Conservation (phyloP, 2,797 vertebrate genomes). For the Phrynocephalus guinanensis region DNA sequence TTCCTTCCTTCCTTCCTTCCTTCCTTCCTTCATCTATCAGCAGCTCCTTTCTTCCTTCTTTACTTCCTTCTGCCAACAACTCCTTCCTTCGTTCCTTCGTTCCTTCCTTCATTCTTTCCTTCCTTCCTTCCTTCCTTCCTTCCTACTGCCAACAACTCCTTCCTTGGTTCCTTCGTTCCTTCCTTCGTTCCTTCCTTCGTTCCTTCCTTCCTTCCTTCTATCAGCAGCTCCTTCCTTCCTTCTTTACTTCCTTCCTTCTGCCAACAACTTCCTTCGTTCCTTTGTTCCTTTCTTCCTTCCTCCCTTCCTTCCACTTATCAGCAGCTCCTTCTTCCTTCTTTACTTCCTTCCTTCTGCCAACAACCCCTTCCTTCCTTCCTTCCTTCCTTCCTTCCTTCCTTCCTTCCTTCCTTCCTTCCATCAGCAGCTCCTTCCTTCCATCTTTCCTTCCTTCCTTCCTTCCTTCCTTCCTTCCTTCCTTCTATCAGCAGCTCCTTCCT, state of each 20-base stretch:
- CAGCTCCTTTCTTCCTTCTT: too few relatives aligned
- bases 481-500: background rate
- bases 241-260: background rate
- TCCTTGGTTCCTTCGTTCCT: background rate
- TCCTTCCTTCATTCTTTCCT: too few relatives aligned
- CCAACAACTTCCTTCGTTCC: background rate
- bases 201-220: background rate
- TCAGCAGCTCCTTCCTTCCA: rapidly evolving
- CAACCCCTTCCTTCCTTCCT: too few relatives aligned
- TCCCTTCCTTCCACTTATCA: background rate
- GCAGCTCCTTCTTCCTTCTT: background rate
- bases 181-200: background rate
- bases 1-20: too few relatives aligned
- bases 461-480: background rate
- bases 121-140: too few relatives aligned
- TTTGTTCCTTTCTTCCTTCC: too few relatives aligned
- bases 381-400: background rate
- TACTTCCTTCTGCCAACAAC: too few relatives aligned
- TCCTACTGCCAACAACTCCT: background rate
- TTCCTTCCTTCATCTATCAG: too few relatives aligned
- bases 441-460: background rate
- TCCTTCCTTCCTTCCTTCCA: background rate
- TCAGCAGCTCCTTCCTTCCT: background rate
- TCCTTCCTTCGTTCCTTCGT: too few relatives aligned
- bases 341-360: too few relatives aligned